These are phyloP conservation scores for Mya arenaria DNA, from an alignment of 1,140 invertebrate species.

Conservation along the genomic window DNA sequence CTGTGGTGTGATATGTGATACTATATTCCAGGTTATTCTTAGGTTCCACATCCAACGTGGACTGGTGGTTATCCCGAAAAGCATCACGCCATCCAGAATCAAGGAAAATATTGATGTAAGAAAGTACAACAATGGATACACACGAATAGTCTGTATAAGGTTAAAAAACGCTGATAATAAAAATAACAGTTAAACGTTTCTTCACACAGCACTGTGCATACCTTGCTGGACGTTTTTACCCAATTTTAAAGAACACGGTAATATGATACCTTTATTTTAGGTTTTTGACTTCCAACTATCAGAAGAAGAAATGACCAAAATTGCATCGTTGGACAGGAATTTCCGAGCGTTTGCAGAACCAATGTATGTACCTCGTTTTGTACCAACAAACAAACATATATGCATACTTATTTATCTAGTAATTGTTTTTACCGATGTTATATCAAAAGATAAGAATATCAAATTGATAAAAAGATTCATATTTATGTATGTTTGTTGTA, in stretches of 20 bases:
- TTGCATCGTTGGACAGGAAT: conserved; percentile 49
- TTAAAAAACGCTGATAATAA: too few relatives aligned
- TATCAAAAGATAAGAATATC: too few relatives aligned
- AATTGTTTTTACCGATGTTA: too few relatives aligned
- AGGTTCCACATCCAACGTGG: conserved; percentile 87
- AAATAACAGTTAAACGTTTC: too few relatives aligned
- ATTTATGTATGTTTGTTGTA: not conserved
- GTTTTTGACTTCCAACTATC: conserved; percentile 55
- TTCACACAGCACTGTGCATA: too few relatives aligned
- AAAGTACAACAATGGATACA: too few relatives aligned
- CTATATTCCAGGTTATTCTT: conserved; percentile 84
- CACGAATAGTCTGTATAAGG: too few relatives aligned
- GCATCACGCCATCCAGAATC: conserved; percentile 86
- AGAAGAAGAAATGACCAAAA: conserved; percentile 58
- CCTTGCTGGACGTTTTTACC: not conserved
- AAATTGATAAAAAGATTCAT: not conserved
- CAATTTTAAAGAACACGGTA: not conserved
- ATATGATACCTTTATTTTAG: too few relatives aligned
- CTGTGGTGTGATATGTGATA: too few relatives aligned
- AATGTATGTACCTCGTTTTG: conserved; percentile 61
- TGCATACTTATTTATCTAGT: too few relatives aligned
- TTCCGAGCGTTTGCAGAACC: conserved; percentile 45
- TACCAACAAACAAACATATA: too few relatives aligned
- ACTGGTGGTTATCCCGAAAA: conserved; percentile 90
- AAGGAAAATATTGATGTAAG: conserved; percentile 84